A percentile compares a stretch with the other conserved stretches of the same genome.
Conservation (phyloP, 2,888 invertebrate species). For the Empis livida region DNA sequence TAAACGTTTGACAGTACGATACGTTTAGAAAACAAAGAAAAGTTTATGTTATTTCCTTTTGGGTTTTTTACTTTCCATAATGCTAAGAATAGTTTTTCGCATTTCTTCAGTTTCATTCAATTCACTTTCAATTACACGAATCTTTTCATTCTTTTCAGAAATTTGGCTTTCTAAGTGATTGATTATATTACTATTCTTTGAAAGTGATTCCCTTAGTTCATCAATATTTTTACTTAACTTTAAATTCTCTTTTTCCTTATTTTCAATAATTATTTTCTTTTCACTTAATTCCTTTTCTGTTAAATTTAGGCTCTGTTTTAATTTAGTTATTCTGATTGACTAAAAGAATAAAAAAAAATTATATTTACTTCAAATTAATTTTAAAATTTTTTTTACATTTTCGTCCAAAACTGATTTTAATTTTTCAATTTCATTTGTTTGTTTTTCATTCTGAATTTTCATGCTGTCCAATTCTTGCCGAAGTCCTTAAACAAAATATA, state of each 20-base stretch:
- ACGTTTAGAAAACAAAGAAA: no score
- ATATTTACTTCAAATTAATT: background rate
- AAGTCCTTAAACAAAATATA: conserved; percentile 14
- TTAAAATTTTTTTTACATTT: conserved; percentile 17
- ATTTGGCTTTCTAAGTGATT: conserved; percentile 29
- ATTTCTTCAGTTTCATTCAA: conserved; percentile 32
- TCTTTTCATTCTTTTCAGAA: conserved; percentile 30
- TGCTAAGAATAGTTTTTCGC: conserved; percentile 32
- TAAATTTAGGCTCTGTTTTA: conserved; percentile 28
- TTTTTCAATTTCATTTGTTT: conserved; percentile 23
- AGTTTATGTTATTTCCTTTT: conserved; percentile 20
- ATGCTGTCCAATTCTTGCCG: conserved; percentile 24
- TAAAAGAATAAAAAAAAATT: background rate
- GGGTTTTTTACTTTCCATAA: conserved; percentile 35
- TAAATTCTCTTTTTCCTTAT: conserved; percentile 25
- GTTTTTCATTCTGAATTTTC: conserved; percentile 18
- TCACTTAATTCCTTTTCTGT: conserved; percentile 29
- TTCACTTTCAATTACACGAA: conserved; percentile 28
- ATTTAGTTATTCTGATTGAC: conserved; percentile 11
- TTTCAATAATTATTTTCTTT: conserved; percentile 25
- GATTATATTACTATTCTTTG: conserved; percentile 30
- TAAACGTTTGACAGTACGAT: no score
- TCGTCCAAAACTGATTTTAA: conserved; percentile 24
- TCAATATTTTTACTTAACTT: conserved; percentile 28
- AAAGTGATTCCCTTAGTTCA: conserved; percentile 28